phyloP scores from a whole-genome alignment of 2,797 vertebrate species.

The Peromyscus nudipes region DNA sequence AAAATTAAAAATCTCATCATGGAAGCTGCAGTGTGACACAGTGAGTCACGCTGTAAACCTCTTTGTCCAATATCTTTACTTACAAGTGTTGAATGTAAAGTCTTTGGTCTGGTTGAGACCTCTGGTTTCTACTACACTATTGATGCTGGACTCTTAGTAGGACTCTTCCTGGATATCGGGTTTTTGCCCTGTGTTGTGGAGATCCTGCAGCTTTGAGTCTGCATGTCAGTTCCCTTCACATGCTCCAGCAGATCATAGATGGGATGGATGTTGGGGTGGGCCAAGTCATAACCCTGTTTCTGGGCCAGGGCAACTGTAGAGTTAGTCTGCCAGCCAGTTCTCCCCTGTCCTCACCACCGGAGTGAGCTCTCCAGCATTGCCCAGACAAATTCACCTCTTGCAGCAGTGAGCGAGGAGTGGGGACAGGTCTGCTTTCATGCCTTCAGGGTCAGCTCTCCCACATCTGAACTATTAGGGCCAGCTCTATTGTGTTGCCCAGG shows the following conservation, averaged over 20 bases:
- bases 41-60: not conserved
- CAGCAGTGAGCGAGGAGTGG: not conserved
- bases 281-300: not conserved
- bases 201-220: not conserved
- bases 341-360: not conserved
- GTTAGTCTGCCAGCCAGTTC: not conserved
- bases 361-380: not conserved
- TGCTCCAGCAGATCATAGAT: not conserved
- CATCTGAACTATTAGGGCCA: not conserved
- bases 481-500: not conserved
- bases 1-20: not conserved
- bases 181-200: not conserved
- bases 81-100: not conserved
- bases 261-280: not conserved
- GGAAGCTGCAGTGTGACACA: not conserved
- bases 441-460: not conserved
- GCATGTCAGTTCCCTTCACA: not conserved
- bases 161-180: not conserved
- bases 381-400: not conserved
- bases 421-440: not conserved
- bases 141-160: not conserved
- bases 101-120: not conserved
- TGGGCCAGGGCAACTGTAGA: not conserved
- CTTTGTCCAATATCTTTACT: not conserved
- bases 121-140: not conserved